Conservation (phyloP, 1,140 invertebrate genomes). For the Drosophila lini region DNA sequence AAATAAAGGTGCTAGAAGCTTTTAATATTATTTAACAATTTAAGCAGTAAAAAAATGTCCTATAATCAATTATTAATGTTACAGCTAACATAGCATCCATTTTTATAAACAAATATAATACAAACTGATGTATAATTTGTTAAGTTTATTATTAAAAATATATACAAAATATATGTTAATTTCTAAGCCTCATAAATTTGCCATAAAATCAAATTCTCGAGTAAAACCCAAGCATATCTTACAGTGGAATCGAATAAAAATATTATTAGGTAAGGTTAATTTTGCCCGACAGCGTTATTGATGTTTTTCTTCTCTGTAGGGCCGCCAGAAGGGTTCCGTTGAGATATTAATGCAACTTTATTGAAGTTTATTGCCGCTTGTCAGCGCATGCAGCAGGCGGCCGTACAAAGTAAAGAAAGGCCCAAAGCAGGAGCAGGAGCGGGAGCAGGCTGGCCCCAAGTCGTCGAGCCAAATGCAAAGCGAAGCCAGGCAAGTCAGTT, state of each 20-base stretch:
- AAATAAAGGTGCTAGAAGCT: neutral
- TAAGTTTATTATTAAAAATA: too few species aligned
- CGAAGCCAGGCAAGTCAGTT: conserved; percentile 52
- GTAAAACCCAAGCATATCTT: neutral
- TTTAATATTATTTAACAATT: too few species aligned
- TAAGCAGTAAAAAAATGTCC: neutral
- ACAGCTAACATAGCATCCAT: too few species aligned
- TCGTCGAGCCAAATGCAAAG: conserved; percentile 37
- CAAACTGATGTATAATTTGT: neutral
- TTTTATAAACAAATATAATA: neutral
- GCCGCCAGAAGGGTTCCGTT: conserved; percentile 47
- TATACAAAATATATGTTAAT: too few species aligned
- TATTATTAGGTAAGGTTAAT: neutral
- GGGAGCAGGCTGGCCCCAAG: conserved; percentile 14
- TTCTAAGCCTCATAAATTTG: neutral
- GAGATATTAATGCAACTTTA: conserved; percentile 75
- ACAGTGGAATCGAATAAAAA: conserved; percentile 6
- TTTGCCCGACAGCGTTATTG: neutral
- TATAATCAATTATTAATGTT: too few species aligned
- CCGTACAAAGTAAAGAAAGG: conserved; percentile 34
- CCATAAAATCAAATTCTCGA: neutral
- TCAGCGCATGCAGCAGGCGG: conserved; percentile 75
- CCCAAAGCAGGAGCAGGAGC: conserved; percentile 4
- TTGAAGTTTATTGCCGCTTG: conserved; percentile 79
- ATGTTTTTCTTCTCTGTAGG: conserved; percentile 12